Evolutionary conservation across 2,888 invertebrate species (phyloP), one percentile per base, ranked within the genome.

Genomic region (Drosophila atripex): DNA sequence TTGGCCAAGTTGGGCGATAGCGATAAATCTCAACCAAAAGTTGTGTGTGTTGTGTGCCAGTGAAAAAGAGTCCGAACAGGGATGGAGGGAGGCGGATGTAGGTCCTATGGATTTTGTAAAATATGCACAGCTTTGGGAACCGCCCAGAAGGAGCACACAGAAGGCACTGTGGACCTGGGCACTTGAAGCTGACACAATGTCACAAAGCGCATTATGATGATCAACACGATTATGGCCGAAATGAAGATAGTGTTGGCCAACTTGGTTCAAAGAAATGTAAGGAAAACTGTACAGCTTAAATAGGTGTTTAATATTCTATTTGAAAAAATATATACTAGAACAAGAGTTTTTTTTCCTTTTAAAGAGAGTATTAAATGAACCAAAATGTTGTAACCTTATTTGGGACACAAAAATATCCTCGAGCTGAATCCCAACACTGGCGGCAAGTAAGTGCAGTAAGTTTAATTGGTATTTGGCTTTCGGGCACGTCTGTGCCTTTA

Each of bases 161-260:
- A 32, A 53, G 55, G 57, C 65, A 70, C 64, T 39, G 46, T 38
- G 28, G 53, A 66, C 75, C 77, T 57, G 65, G 55, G 52, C 71
- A 72, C 73, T 77, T 74, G 73, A 72, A 63, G 69, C 78, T 63
- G 75, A 72, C 78, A 79, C 71, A 84, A 78, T 49, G 79, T 73
- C 82, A 78, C 77, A 88, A 82, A 83, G 75, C 75, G 85, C 82
- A 85, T 87, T 85, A 85, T 75, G 87, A 71, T 80, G 72, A 86
- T 87, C 82, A 77, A 74, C 73, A 55, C 63, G 71, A 78, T 75
- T 70, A 71, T 71, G 73, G 50, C 54, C 43, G 38, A 56, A 51
- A 51, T 21, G 32, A 5, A 38, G 39, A 46, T 53, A 65, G 54
- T 72, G 58, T 35, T 80, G 75, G 57, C 39, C 25, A 77, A 53